Base-by-base conservation (phyloP, 2,797 vertebrate genomes). In the Ataeniobius toweri region DNA sequence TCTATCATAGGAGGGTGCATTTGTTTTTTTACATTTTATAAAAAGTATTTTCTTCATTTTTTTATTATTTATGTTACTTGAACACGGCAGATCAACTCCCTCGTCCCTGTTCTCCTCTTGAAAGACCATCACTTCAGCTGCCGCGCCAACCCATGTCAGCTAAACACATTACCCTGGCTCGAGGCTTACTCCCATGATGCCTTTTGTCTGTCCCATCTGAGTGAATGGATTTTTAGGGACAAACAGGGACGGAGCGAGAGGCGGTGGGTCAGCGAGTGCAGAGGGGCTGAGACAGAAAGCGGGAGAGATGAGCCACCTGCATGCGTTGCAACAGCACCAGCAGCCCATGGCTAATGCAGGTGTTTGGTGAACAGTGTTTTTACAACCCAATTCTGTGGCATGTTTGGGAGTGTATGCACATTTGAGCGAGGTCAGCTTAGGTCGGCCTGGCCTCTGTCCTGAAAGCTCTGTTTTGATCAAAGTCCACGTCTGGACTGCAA, bases 381-480 rank as follows among this genome's bases (percentile, higher is more conserved):
- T 77, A 76, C 86, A 74, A 85, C 82, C 74, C 16, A 44, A 73
- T 78, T 86, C 50, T 81, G 68, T 73, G 75, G 68, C 2, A 20
- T 16, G 56, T 75, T 61, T 77, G 58, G 51, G 78, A 80, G 53
- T 74, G 71, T 74, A 77, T 82, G 63, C 79, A 55, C 79, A 51
- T 69, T 61, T 77, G 58, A 28, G 28, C 9, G 75, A 76, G 90
- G 83, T 88, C 84, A 76, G 75, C 20, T 71, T 65, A 26, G 91
- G 88, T 86, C 86, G 80, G 81, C 46, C 77, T 13, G 80, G 67
- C 79, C 82, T 0, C 50, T 80, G 89, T 88, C 87, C 87, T 83
- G 59, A 86, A 59, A 82, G 80, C 26, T 59, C 83, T 91, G 89
- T 89, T 93, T 86, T 89, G 91, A 89, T 91, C 85, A 80, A 76